Evolutionary conservation across 2,113 vertebrate species (phyloP), one percentile per base, ranked within the genome.

Genomic region (Psilopsiagon aurifrons): DNA sequence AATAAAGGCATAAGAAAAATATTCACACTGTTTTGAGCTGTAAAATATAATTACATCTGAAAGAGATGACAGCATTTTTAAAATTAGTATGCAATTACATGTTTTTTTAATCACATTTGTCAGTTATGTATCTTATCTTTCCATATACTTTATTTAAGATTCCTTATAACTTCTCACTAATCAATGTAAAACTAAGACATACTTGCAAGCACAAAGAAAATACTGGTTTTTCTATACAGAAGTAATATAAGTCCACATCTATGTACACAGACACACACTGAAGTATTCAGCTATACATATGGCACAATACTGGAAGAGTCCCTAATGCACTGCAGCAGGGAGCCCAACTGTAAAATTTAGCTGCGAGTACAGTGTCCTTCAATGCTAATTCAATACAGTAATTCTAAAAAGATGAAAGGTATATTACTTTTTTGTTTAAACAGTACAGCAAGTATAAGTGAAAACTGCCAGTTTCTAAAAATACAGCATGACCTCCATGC

Each of bases 1-100:
- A 33, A 96, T 66, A 81, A 93, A 96, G 17, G 49, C 76, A 83
- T 75, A 31, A 94, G 57, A 81, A 87, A 16, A 76, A 70, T 22
- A 88, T 33, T 59, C 10, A 82, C 43, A 70, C 10, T 28, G 9
- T 52, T 86, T 29, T 25, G 9, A 85, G 29, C 39, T 44, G 7
- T 37, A 86, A 88, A 92, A 51, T 35, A 3, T 27, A 70, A 66
- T 41, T 68, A 71, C 13, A 66, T 24, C 20, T 16, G 18, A 84
- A 73, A 54, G 22, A 41, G 17, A 73, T 5, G 11, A 62, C 6
- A 62, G 31, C 17, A 47, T 28, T 76, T 78, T 90, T 64, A 13
- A 52, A n/a, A 44, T 73, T 39, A 68, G 15, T 7, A 89, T 11
- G n/a, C 20, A 73, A 68, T 63, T 55, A 71, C 5, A 29, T 37